phyloP scores from a whole-genome alignment of 2,113 vertebrate species.

The Dinomys branickii region DNA sequence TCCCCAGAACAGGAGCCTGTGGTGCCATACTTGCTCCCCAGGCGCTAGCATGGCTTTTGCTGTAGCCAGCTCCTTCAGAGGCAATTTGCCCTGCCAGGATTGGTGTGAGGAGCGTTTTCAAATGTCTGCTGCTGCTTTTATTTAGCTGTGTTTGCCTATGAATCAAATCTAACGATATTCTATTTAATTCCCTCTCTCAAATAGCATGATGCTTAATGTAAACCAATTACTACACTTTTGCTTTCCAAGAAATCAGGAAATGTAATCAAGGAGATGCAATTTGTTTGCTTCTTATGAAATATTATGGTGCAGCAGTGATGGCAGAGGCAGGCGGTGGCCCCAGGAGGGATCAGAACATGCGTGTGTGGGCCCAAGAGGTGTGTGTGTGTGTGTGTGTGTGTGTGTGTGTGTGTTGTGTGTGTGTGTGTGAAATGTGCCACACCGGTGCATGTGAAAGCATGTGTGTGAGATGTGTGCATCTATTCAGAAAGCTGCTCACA shows the following conservation, averaged over 20 bases:
- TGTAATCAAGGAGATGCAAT: conserved; percentile 70
- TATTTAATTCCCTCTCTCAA: conserved; percentile 60
- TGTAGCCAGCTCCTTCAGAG: rapidly evolving
- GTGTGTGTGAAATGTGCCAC: no score
- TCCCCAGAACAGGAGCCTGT: rapidly evolving
- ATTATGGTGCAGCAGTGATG: rapidly evolving
- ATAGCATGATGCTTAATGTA: conserved; percentile 68
- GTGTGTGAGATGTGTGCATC: rapidly evolving
- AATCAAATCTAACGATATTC: conserved; percentile 39
- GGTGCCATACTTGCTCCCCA: rapidly evolving
- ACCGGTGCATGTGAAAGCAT: no score
- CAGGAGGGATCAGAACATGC: rapidly evolving
- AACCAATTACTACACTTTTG: conserved; percentile 74
- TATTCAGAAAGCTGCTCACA: background rate
- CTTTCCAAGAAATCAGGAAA: conserved; percentile 79
- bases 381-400: background rate
- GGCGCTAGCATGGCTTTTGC: rapidly evolving
- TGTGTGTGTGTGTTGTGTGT: rapidly evolving
- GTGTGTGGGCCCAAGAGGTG: background rate
- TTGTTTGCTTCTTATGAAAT: conserved; percentile 66
- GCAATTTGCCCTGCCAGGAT: background rate
- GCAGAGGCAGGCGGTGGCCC: background rate
- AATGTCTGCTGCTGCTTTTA: background rate
- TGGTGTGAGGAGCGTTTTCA: background rate
- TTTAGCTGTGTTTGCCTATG: conserved; percentile 66